Base-by-base conservation (phyloP, 2,797 vertebrate species). In the Sphenopsis melanotis region DNA sequence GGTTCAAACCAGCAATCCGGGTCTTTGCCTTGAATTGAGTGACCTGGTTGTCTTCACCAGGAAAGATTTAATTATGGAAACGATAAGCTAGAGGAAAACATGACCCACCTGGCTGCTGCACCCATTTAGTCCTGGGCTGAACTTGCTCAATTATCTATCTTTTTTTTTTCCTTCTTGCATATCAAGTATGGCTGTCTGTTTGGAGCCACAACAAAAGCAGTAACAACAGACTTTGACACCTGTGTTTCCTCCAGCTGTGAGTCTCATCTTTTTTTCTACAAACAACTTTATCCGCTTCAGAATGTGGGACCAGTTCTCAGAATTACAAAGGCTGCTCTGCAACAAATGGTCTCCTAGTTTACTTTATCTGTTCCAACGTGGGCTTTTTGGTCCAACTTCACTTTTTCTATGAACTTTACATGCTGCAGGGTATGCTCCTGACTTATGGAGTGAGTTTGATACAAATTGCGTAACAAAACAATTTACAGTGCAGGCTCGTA, bases 211-310 rank as follows among this genome's bases (percentile, higher is more conserved):
- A 94, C 83, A 94, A 80, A 95, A 84, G 69, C 84, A 64, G 76
- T 70, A 91, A 94, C 83, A 93, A 96, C 96, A 96, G 94, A 92
- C 93, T 95, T 86, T 76, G 65, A 92, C 81, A 93, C 88, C 75
- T 95, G 94, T 76, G 87, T 87, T 93, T 95, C 91, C 82, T 94
- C 89, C 93, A 97, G 89, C 93, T 94, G 93, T 92, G 80, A 94
- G 80, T 66, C 64, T 85, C 60, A 29, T 89, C 34, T 78, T 39
- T 89, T 82, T 91, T 83, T 56, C 70, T 87, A 41, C 60, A 79
- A 94, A 94, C 87, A 75, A 37, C 80, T 94, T 94, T 57, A n/a
- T 93, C 91, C 0, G 36, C 69, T 87, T 69, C 83, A 81, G 60
- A 93, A 95, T 42, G 69, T 15, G 22, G 89, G 55, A 81, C 61